A percentile compares a stretch with the other conserved stretches of the same genome.
These are phyloP conservation scores for Miltochrista miniata DNA, from an alignment of 2,888 invertebrate genomes.

Conservation along the genomic window DNA sequence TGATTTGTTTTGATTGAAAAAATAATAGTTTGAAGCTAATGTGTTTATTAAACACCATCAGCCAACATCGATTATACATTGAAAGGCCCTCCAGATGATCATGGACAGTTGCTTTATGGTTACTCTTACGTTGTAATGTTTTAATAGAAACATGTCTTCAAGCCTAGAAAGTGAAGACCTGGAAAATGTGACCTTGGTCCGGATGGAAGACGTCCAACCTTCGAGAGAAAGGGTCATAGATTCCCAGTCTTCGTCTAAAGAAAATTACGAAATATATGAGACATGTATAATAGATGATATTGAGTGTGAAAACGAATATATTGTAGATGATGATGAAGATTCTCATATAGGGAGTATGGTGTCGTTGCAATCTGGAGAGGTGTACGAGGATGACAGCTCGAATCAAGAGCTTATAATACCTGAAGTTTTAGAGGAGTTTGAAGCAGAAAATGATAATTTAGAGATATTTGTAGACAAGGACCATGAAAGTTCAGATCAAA, in stretches of 20 bases:
- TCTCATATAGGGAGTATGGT: conserved; percentile 71
- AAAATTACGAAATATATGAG: conserved; percentile 44
- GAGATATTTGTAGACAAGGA: conserved; percentile 1
- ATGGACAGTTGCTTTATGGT: too few species aligned
- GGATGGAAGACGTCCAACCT: conserved; percentile 73
- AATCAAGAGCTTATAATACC: conserved; percentile 52
- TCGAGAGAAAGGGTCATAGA: conserved; percentile 49
- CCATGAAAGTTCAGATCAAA: neutral
- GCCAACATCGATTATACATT: too few species aligned
- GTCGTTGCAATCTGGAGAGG: conserved; percentile 61
- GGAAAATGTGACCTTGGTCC: conserved; percentile 67
- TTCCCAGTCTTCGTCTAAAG: conserved; percentile 15
- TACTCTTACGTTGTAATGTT: too few species aligned
- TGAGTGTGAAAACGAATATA: conserved; percentile 51
- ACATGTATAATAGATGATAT: conserved; percentile 49
- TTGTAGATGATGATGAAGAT: conserved; percentile 59
- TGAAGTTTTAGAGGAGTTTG: conserved; percentile 30
- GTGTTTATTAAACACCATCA: too few species aligned
- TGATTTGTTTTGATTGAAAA: too few species aligned
- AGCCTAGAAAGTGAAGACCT: conserved; percentile 65
- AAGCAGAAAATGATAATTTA: conserved; percentile 2
- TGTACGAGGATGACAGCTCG: conserved; percentile 31
- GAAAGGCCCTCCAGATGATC: too few species aligned
- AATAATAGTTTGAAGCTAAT: too few species aligned
- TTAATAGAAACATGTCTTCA: conserved; percentile 48